A percentile compares a stretch with the other conserved stretches of the same genome.
Conservation (phyloP, 2,797 vertebrate genomes). For the Siniperca undulata region DNA sequence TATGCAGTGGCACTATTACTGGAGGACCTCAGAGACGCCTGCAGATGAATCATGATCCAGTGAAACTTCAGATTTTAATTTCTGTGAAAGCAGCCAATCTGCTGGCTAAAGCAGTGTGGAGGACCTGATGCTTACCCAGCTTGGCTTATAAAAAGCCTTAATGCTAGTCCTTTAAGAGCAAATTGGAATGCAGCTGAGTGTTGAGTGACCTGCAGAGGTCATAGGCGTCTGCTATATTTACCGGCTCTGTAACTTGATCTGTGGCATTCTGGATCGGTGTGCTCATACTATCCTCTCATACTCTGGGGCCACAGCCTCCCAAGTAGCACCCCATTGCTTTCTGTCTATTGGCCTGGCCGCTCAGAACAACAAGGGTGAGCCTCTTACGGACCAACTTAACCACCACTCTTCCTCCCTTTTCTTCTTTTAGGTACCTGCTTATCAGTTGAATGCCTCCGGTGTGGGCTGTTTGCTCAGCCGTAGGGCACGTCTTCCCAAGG, state of each 20-base stretch:
- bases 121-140: conserved; percentile 34
- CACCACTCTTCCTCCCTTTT: conserved; percentile 53
- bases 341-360: conserved; percentile 62
- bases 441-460: neutral
- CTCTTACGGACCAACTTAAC: conserved; percentile 62
- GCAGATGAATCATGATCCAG: conserved; percentile 37
- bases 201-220: conserved; percentile 90
- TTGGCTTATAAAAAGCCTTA: conserved; percentile 62
- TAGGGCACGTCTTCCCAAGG: conserved; percentile 4
- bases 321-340: conserved; percentile 72
- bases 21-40: conserved; percentile 17
- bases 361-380: conserved; percentile 80
- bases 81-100: conserved; percentile 26
- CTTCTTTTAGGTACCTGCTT: conserved; percentile 47
- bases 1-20: conserved; percentile 19
- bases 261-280: conserved; percentile 87
- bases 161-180: conserved; percentile 80
- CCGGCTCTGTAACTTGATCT: conserved; percentile 93
- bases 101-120: conserved; percentile 14
- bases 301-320: conserved; percentile 80
- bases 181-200: conserved; percentile 89
- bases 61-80: conserved; percentile 25
- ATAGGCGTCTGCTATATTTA: conserved; percentile 99
- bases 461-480: conserved; percentile 40
- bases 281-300: conserved; percentile 83